Evolutionary conservation across 1,140 invertebrate genomes (phyloP).

Genomic region (Bombus terrestris): DNA sequence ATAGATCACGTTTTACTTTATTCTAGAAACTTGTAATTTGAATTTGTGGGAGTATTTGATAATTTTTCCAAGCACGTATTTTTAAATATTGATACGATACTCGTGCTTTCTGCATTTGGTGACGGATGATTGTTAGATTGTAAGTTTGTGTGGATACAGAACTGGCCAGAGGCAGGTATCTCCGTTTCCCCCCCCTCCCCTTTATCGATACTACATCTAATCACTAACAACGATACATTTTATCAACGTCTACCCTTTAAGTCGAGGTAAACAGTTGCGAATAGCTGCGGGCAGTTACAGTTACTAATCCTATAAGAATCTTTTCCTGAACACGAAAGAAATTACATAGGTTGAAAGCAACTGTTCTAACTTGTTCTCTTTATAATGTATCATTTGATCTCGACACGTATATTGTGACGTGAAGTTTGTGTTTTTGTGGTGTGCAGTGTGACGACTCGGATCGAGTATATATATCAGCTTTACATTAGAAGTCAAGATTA

Average conservation of each 20-base stretch:
- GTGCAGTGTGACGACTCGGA: constrained; percentile 43
- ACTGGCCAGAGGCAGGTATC: constrained; percentile 85
- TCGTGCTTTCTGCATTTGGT: constrained; percentile 56
- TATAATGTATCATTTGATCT: not conserved
- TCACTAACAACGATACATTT: constrained; percentile 71
- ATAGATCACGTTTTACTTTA: not conserved
- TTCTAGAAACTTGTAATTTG: not conserved
- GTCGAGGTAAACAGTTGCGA: constrained; percentile 29
- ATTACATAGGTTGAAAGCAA: not conserved
- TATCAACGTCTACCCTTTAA: constrained; percentile 45
- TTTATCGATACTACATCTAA: constrained; percentile 67
- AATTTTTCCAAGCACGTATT: not conserved
- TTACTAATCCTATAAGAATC: constrained; percentile 51
- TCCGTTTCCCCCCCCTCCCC: constrained; percentile 72
- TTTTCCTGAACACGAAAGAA: not conserved
- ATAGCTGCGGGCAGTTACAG: constrained; percentile 29
- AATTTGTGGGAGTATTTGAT: not conserved
- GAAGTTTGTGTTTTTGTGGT: constrained; percentile 47
- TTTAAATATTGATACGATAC: constrained; percentile 11
- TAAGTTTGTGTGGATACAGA: constrained; percentile 81
- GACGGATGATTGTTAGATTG: constrained; percentile 69
- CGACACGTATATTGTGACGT: constrained; percentile 3
- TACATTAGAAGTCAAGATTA: not conserved
- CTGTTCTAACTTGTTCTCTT: not conserved
- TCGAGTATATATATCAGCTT: not conserved